Evolutionary conservation across 2,113 vertebrate genomes (phyloP), one percentile per base, ranked within the genome.

Genomic region (Scopus umbretta): DNA sequence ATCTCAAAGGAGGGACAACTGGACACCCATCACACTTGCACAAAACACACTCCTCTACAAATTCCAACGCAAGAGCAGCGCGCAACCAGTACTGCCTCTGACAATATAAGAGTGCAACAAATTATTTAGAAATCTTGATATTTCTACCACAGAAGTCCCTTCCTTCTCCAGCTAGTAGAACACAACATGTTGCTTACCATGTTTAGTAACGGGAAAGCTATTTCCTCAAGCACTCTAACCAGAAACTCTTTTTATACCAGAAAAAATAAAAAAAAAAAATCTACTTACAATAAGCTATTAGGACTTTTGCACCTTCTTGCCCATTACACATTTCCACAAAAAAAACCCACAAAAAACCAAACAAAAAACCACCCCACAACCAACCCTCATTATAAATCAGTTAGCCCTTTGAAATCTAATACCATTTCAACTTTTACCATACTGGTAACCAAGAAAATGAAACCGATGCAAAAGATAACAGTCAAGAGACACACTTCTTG

Each of bases 241-340:
- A 90, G 63, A 87, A 71, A 58, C 25, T 18, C 62, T 42, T 65
- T 72, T 40, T 47, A 4, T 30, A 63, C 26, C 50, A 93, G n/a
- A 70, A 86, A n/a, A n/a, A n/a, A n/a, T n/a, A n/a, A n/a, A n/a
- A n/a, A n/a, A n/a, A n/a, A n/a, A n/a, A 90, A 71, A 78, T 27
- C 52, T 93, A 58, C 59, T 83, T 70, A 83, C 76, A 84, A 8
- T 29, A 85, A 53, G 9, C 7, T 59, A 34, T 65, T 6, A 65
- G 17, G 40, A 47, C 15, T 81, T 80, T 6, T 15, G 11, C 70
- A 85, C 68, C 45, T 94, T 87, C 62, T 62, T 58, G 27, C 62
- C 78, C 30, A 1, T 53, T 87, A 94, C 16, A 7, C 58, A 91
- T 36, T 95, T 95, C 84, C 58, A 81, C 53, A 97, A 90, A 79